Evolutionary conservation across 2,797 vertebrate genomes (phyloP), one percentile per base, ranked within the genome.

Genomic region (Echeneis naucrates): DNA sequence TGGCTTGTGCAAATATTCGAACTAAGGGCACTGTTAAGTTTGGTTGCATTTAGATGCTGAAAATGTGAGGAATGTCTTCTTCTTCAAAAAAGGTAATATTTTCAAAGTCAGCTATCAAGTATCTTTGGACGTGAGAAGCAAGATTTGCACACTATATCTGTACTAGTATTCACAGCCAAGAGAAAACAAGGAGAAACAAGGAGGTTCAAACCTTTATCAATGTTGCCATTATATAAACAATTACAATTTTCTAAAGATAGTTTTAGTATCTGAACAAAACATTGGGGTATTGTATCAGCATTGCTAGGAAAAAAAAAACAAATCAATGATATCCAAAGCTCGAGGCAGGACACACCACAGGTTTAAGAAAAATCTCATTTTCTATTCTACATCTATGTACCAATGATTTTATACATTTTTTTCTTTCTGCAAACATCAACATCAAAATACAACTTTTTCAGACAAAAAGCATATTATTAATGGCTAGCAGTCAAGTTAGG

Each of bases 391-490:
- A 26, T 51, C 24, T 37, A n/a, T 35, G 35, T 8, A 11, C 45
- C 21, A 30, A 38, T 38, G 16, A 53, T 59, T 16, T 16, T 6
- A 44, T 42, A 0, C 30, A 44, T 38, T 13, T 38, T 23, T 44
- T 48, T 10, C 3, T 4, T n/a, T 38, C 16, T 13, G 37, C 21
- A 24, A 35, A n/a, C n/a, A n/a, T n/a, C n/a, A n/a, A n/a, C n/a
- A n/a, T n/a, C n/a, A n/a, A n/a, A n/a, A 45, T 14, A 51, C 5
- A 42, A 2, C 40, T 44, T 51, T 24, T 52, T n/a, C 17, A 55
- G 12, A 26, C 13, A 19, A 14, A 11, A 7, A 53, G 24, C 21
- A 55, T 72, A 71, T 50, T 57, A 52, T 19, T 21, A 3, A 77
- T 13, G 1, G 16, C 19, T 24, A 44, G 2, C 4, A 33, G 50